phyloP scores from a whole-genome alignment of 2,888 invertebrate genomes.

The Erannis defoliaria region DNA sequence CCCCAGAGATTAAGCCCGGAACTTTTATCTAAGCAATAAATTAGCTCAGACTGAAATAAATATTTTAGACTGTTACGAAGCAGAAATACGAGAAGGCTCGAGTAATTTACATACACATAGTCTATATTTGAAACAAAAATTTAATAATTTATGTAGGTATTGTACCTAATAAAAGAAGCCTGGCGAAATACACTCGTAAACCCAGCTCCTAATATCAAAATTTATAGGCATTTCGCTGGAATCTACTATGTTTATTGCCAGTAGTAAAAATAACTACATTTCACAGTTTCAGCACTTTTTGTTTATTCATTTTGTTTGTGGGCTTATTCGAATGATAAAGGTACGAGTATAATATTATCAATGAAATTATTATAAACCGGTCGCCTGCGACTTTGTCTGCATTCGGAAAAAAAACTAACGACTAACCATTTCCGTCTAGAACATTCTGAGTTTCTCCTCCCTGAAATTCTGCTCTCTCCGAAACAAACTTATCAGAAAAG shows the following conservation, averaged over 20 bases:
- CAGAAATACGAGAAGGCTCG: neutral
- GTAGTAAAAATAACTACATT: slow-evolving; percentile 47
- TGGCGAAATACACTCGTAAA: slow-evolving; percentile 50
- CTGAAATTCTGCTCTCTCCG: no score
- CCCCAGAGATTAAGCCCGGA: no score
- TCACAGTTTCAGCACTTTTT: slow-evolving; percentile 44
- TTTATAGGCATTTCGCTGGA: slow-evolving; percentile 42
- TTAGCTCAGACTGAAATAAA: neutral
- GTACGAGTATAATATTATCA: no score
- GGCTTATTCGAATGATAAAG: slow-evolving; percentile 18
- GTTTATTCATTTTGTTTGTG: slow-evolving; percentile 35
- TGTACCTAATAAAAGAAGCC: slow-evolving; percentile 35
- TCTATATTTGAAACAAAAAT: slow-evolving; percentile 17
- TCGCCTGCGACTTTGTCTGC: no score
- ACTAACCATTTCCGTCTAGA: no score
- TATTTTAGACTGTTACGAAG: neutral
- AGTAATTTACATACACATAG: slow-evolving; percentile 7
- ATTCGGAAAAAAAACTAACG: neutral
- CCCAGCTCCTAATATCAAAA: slow-evolving; percentile 48
- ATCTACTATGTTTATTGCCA: slow-evolving; percentile 38
- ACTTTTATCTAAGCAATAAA: neutral
- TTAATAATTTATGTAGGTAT: slow-evolving; percentile 35
- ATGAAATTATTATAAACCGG: neutral
- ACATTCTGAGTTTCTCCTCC: no score
- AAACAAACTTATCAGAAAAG: neutral